Base-by-base conservation (phyloP, 2,113 vertebrate genomes). In the Pterocles burchelli region DNA sequence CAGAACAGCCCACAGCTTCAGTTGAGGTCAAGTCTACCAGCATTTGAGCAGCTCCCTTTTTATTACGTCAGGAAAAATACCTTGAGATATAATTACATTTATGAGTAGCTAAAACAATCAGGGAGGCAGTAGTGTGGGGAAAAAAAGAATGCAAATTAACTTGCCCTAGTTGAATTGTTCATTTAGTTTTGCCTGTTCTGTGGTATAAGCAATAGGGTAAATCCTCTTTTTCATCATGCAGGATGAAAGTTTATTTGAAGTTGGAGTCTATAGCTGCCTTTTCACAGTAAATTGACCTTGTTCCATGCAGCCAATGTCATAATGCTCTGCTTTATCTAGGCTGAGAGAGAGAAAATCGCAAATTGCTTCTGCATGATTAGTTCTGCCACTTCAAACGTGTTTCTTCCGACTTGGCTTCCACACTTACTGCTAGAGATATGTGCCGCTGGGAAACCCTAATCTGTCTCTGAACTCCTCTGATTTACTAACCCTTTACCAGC, bases 261-360 rank as follows among this genome's bases (percentile, higher is more conserved):
- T 97, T 97, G 92, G 94, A 97, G 93, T 96, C 97, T 96, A 89
- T 96, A 96, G 95, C 96, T 97, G 97, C 96, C 96, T 98, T 98
- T 98, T 98, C 98, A 98, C 97, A 98, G 98, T 97, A 98, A 98
- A 98, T 98, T 98, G 98, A 98, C 98, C 98, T 98, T 98, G 98
- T 93, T 97, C 89, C 7, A 2, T 54, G 41, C 94, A 97, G 96
- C 97, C 98, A 98, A 98, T 98, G 97, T 98, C 98, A 98, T 97
- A 98, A 98, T 97, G 96, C 97, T 98, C 94, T 95, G 97, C 97
- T 98, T 98, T 98, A 98, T 98, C 98, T 97, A 77, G 97, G 82
- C 97, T 97, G 96, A 97, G 97, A 97, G 97, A 96, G 96, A 96
- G 96, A 98, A 98, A 98, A 98, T 98, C 97, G 65, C 98, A 98